Conservation (phyloP, 2,888 invertebrate genomes). For the Podotricha telesiphe region DNA sequence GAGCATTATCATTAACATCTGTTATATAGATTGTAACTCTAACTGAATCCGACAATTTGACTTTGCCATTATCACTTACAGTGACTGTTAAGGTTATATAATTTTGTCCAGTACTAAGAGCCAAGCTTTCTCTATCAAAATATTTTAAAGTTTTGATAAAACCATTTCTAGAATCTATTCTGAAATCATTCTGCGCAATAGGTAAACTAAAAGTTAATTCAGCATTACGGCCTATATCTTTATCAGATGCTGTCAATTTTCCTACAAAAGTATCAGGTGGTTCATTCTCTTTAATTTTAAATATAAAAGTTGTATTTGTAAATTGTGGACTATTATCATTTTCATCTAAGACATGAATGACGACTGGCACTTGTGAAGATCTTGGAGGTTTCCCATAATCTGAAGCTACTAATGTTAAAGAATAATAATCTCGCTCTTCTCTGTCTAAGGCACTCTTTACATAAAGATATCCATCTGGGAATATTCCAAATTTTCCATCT, state of each 20-base stretch:
- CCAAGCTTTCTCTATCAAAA: constrained; percentile 94
- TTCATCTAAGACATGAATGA: constrained; percentile 96
- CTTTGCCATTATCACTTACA: constrained; percentile 92
- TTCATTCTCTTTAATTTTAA: constrained; percentile 94
- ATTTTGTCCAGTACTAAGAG: constrained; percentile 90
- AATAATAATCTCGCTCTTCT: constrained; percentile 96
- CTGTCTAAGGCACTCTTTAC: constrained; percentile 93
- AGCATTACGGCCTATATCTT: constrained; percentile 95
- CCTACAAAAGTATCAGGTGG: constrained; percentile 96
- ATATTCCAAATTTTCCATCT: constrained; percentile 95
- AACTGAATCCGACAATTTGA: constrained; percentile 91
- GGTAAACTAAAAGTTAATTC: constrained; percentile 93
- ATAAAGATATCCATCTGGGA: constrained; percentile 96
- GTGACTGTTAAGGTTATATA: constrained; percentile 92
- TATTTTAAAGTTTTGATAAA: constrained; percentile 92
- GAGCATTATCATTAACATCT: constrained; percentile 96
- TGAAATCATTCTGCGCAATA: constrained; percentile 90
- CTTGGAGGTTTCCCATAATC: constrained; percentile 91
- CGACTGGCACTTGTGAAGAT: constrained; percentile 94
- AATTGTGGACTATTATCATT: constrained; percentile 98
- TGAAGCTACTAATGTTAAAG: constrained; percentile 91
- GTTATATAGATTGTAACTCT: constrained; percentile 93
- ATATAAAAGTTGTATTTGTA: constrained; percentile 94
- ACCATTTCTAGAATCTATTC: constrained; percentile 94
- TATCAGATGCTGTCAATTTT: constrained; percentile 93